These are phyloP conservation scores for Phaonia tiefii DNA, from an alignment of 2,888 invertebrate genomes.

Conservation along the genomic window DNA sequence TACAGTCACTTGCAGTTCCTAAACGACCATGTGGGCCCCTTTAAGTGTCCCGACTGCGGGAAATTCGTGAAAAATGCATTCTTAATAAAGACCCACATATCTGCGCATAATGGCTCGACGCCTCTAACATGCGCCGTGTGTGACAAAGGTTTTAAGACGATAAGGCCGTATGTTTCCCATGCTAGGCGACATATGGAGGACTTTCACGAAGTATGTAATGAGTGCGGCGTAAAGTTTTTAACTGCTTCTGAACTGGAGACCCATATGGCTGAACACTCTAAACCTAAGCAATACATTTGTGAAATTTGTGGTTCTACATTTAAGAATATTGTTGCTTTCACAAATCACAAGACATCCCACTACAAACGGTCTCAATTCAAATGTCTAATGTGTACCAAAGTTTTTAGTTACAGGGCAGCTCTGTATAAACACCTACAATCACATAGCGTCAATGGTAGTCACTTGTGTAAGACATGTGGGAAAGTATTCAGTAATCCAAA, in stretches of 20 bases:
- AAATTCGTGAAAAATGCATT: slow-evolving; percentile 50
- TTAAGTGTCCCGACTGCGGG: slow-evolving; percentile 50
- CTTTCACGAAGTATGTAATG: slow-evolving; percentile 50
- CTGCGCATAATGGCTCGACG: slow-evolving; percentile 42
- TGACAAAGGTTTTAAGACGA: slow-evolving; percentile 40
- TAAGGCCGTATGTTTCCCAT: slow-evolving; percentile 56
- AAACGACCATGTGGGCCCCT: slow-evolving; percentile 54
- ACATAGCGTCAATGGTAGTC: too few relatives aligned
- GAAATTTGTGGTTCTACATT: too few relatives aligned
- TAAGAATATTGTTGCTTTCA: too few relatives aligned
- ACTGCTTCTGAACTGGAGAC: slow-evolving; percentile 47
- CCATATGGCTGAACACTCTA: not conserved
- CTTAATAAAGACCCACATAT: slow-evolving; percentile 57
- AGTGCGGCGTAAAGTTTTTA: slow-evolving; percentile 55
- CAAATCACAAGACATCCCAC: too few relatives aligned
- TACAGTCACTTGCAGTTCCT: slow-evolving; percentile 54
- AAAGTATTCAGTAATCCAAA: too few relatives aligned
- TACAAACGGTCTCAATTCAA: too few relatives aligned
- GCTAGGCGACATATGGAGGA: slow-evolving; percentile 57
- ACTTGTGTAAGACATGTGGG: too few relatives aligned
- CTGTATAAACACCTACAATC: too few relatives aligned
- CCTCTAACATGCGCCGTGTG: slow-evolving; percentile 57
- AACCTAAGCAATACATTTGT: too few relatives aligned
- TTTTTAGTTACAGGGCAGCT: too few relatives aligned
- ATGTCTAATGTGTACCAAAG: too few relatives aligned